Evolutionary conservation across 2,113 vertebrate genomes (phyloP).

Genomic region (Trochalopteron elliotii): DNA sequence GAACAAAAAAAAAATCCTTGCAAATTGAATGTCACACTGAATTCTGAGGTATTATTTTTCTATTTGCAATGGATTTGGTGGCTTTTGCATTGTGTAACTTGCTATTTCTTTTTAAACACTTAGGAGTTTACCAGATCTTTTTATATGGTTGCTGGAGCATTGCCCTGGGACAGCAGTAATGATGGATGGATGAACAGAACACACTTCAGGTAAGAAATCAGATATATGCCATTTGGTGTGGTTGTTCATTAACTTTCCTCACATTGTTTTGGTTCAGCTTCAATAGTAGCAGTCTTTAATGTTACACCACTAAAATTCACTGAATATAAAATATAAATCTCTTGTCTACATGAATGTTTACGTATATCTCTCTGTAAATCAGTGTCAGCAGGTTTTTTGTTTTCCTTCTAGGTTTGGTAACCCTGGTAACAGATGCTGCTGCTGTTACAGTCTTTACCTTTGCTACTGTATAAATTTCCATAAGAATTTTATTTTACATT

Average conservation of each 20-base stretch:
- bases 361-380: background rate
- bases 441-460: background rate
- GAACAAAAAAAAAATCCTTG: background rate
- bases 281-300: background rate
- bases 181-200: constrained; percentile 37
- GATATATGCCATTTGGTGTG: background rate
- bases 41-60: background rate
- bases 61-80: background rate
- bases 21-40: background rate
- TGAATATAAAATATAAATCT: background rate
- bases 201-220: constrained; percentile 39
- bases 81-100: background rate
- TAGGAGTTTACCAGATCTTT: background rate
- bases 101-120: constrained; percentile 19
- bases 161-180: background rate
- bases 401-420: background rate
- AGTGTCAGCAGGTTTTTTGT: background rate
- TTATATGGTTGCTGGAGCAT: constrained; percentile 9
- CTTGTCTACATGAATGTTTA: background rate
- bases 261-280: constrained; percentile 11
- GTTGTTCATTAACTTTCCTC: constrained; percentile 18
- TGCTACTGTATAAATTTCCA: background rate
- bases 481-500: background rate
- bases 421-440: background rate
- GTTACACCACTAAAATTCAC: constrained; percentile 2